These are phyloP conservation scores for Cosmopolites sordidus DNA, from an alignment of 2,888 invertebrate genomes.

Conservation along the genomic window DNA sequence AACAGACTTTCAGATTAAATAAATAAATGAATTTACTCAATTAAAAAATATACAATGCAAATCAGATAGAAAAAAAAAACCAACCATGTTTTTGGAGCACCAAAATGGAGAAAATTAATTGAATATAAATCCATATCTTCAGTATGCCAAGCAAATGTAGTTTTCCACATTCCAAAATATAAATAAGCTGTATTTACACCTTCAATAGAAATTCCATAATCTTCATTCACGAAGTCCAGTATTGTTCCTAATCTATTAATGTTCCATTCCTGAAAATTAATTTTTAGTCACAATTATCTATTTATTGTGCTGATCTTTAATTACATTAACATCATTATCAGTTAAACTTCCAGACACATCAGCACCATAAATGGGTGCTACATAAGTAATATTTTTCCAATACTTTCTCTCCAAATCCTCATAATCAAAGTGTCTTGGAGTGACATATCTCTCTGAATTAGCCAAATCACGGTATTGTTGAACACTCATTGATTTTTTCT, in stretches of 20 bases:
- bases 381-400: constrained; percentile 97
- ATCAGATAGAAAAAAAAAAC: constrained; percentile 1
- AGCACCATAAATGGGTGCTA: constrained; percentile 96
- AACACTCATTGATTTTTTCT: constrained; percentile 86
- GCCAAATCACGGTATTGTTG: constrained; percentile 86
- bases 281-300: not conserved
- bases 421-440: constrained; percentile 78
- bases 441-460: constrained; percentile 69
- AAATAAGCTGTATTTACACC: constrained; percentile 98
- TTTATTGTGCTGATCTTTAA: constrained; percentile 17
- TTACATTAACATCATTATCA: constrained; percentile 76
- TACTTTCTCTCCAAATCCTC: constrained; percentile 92
- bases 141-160: constrained; percentile 99
- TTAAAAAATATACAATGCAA: too few relatives aligned
- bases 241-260: constrained; percentile 91
- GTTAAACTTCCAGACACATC: constrained; percentile 96
- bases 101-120: constrained; percentile 97
- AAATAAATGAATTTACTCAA: too few relatives aligned
- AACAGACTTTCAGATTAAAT: too few relatives aligned
- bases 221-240: constrained; percentile 88
- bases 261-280: constrained; percentile 70
- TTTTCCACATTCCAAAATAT: constrained; percentile 99
- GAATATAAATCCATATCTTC: constrained; percentile 99
- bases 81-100: constrained; percentile 90
- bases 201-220: constrained; percentile 92